These are phyloP conservation scores for Salarias fasciatus DNA, from an alignment of 2,797 vertebrate species.

Conservation along the genomic window DNA sequence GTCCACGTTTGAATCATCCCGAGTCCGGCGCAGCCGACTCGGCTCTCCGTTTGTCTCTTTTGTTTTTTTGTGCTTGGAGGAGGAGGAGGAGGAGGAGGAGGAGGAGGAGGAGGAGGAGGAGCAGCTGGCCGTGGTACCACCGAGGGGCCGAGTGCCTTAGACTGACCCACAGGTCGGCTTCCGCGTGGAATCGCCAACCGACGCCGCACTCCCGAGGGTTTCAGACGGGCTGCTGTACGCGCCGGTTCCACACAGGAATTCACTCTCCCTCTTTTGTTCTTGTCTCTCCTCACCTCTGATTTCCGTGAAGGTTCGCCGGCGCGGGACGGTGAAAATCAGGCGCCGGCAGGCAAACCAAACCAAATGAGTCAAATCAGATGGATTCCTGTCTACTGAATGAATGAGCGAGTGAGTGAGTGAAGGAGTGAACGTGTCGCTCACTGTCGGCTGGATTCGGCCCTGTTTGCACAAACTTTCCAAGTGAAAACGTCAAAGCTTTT, in stretches of 20 bases:
- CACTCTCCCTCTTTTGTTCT: conserved; percentile 36
- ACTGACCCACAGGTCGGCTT: conserved; percentile 57
- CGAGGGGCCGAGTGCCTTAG: conserved; percentile 83
- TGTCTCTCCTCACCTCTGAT: conserved; percentile 34
- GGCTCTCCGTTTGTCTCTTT: conserved; percentile 41
- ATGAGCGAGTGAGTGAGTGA: too few species aligned
- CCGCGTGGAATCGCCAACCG: conserved; percentile 45
- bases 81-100: too few species aligned
- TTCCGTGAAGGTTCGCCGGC: conserved; percentile 22
- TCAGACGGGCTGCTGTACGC: conserved; percentile 72
- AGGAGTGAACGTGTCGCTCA: neutral
- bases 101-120: conserved; percentile 33
- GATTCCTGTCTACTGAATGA: too few species aligned
- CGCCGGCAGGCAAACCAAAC: conserved; percentile 35
- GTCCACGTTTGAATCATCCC: conserved; percentile 22
- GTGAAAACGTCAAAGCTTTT: too few species aligned
- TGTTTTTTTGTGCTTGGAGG: conserved; percentile 50
- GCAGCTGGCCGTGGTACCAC: conserved; percentile 34
- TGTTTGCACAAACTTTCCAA: too few species aligned
- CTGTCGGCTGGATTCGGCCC: too few species aligned
- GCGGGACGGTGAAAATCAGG: conserved; percentile 26
- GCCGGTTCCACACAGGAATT: too few species aligned
- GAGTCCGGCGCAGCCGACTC: conserved; percentile 11
- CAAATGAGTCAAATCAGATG: conserved; percentile 28
- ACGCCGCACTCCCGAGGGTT: conserved; percentile 38